A percentile compares a stretch with the other conserved stretches of the same genome.
phyloP scores from a whole-genome alignment of 2,797 vertebrate species.

The Melanotaenia boesemani region DNA sequence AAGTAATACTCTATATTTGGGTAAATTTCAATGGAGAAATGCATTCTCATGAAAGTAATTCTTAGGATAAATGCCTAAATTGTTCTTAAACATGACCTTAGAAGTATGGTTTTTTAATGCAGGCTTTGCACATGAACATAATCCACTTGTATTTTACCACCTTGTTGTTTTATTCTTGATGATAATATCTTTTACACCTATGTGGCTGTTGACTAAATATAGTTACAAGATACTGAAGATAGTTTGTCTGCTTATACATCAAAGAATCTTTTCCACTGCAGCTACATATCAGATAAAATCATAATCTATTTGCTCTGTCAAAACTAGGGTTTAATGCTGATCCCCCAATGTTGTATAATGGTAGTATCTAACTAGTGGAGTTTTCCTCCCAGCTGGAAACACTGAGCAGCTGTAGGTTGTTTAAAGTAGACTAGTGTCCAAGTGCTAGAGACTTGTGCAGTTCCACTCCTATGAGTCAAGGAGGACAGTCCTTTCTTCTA shows the following conservation, averaged over 20 bases:
- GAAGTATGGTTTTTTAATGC: neutral
- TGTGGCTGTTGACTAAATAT: slow-evolving; percentile 19
- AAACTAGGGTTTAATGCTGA: neutral
- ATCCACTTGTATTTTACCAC: neutral
- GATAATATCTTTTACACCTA: neutral
- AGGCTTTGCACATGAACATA: neutral
- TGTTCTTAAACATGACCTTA: neutral
- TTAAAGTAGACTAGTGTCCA: slow-evolving; percentile 47
- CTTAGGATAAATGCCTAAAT: neutral
- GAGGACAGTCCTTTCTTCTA: slow-evolving; percentile 47
- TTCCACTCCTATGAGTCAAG: slow-evolving; percentile 42
- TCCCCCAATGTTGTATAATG: neutral
- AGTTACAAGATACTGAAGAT: slow-evolving; percentile 10
- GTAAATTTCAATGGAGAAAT: neutral
- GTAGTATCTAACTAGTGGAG: neutral
- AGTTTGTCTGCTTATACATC: neutral
- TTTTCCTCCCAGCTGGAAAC: slow-evolving; percentile 32
- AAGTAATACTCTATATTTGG: neutral
- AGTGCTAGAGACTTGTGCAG: neutral
- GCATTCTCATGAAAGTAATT: neutral
- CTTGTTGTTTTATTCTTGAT: neutral
- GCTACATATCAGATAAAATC: slow-evolving; percentile 8
- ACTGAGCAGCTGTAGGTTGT: slow-evolving; percentile 1
- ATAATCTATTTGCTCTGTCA: neutral
- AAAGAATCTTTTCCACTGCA: neutral